Evolutionary conservation across 2,113 vertebrate genomes (phyloP), one percentile per base, ranked within the genome.

Genomic region (Oreochromis spilurus): DNA sequence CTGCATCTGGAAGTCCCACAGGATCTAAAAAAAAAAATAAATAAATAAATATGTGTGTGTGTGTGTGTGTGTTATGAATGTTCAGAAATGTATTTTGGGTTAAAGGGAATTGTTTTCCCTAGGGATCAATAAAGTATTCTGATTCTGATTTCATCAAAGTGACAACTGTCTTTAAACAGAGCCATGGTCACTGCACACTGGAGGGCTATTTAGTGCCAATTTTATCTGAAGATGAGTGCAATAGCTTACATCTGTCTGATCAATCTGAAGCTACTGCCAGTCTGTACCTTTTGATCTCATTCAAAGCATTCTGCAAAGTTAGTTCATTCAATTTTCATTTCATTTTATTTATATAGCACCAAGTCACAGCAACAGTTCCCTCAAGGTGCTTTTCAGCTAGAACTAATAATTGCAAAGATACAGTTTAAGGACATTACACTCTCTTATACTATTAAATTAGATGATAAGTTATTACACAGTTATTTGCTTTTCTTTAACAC

Each of bases 41-140:
- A n/a, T n/a, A n/a, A n/a, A n/a, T n/a, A n/a, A n/a, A 17, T 78
- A 4, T 11, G 0, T 21, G 1, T 2, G 1, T 13, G 21, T 24
- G 21, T 24, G 21, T 24, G 21, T 24, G 21, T 24, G 21, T 16
- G 14, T 45, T 14, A 48, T 48, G 10, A 36, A 3, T 16, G 14
- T 48, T 14, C 14, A 48, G 14, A 48, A 16, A 62, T 36, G 26
- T 60, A 60, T 60, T 19, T 62, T 36, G 3, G 2, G 31, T 57
- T 62, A 19, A 62, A 62, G 31, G 5, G 5, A 9, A 62, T 62
- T 36, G 31, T 62, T 62, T 62, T 26, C 26, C 26, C 26, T 26
- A 26, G 26, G 26, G 26, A 26, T 26, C 26, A 26, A 26, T 26
- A 26, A 26, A 26, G 26, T 26, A 26, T 26, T 26, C 26, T 4